These are phyloP conservation scores for Amorpha juglandis DNA, from an alignment of 2,888 invertebrate species.

Conservation along the genomic window DNA sequence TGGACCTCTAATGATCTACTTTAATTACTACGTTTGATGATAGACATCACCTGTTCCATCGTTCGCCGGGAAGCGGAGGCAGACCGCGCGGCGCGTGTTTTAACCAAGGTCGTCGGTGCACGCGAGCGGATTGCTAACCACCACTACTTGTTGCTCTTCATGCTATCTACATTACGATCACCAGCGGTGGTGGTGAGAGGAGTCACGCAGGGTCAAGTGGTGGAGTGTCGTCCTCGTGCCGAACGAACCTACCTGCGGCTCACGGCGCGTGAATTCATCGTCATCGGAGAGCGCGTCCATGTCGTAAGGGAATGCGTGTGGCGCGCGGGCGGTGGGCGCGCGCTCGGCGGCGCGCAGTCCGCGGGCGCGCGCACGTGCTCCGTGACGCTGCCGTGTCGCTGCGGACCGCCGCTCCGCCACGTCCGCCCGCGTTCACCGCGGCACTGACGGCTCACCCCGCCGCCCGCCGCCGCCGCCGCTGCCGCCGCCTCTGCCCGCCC, in stretches of 20 bases:
- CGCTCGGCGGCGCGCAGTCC: slow-evolving; percentile 71
- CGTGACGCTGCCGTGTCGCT: slow-evolving; percentile 63
- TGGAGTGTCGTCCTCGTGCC: slow-evolving; percentile 4
- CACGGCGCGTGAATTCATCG: slow-evolving; percentile 77
- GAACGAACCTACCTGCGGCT: slow-evolving; percentile 69
- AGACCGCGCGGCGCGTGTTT: slow-evolving; percentile 61
- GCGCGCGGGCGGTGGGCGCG: slow-evolving; percentile 60
- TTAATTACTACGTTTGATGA: slow-evolving; percentile 4
- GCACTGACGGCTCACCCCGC: slow-evolving; percentile 67
- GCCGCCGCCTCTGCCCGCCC: slow-evolving; percentile 59
- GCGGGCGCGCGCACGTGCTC: slow-evolving; percentile 73
- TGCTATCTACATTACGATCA: slow-evolving; percentile 34
- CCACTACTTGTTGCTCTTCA: slow-evolving; percentile 73
- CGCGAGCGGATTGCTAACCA: slow-evolving; percentile 55
- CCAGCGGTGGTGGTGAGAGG: slow-evolving; percentile 43
- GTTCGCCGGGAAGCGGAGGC: slow-evolving; percentile 53
- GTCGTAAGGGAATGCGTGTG: slow-evolving; percentile 53
- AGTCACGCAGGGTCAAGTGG: slow-evolving; percentile 10
- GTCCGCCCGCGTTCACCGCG: slow-evolving; percentile 77
- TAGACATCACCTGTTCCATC: slow-evolving; percentile 35
- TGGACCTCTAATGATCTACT: neutral
- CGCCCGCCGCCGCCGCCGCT: slow-evolving; percentile 62
- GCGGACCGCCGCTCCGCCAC: slow-evolving; percentile 71
- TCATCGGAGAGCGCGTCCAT: slow-evolving; percentile 83
- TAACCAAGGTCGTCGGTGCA: slow-evolving; percentile 71